Conservation (phyloP, 64 coral and sea anemone species). For the Stichodactyla helianthus region DNA sequence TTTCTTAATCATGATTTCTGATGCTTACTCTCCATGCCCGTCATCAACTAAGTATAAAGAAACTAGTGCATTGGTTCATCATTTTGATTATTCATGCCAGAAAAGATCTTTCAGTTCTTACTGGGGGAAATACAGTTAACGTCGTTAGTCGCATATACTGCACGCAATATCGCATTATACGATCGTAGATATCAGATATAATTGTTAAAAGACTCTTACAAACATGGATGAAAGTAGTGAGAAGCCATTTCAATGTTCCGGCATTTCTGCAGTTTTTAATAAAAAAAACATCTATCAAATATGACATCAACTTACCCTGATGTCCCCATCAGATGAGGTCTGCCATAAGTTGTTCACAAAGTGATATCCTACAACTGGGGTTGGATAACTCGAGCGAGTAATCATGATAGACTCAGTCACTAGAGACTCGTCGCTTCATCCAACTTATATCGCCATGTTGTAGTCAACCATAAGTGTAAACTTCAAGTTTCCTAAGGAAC, state of each 20-base stretch:
- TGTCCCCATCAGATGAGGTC: not conserved
- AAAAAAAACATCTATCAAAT: not conserved
- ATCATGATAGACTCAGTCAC: not conserved
- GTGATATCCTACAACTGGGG: not conserved
- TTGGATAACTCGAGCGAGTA: not conserved
- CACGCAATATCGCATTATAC: no score
- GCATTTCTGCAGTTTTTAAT: not conserved
- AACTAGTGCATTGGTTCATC: no score
- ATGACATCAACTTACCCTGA: not conserved
- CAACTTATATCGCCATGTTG: not conserved
- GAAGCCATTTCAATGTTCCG: not conserved
- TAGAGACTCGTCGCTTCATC: not conserved
- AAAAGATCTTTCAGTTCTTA: no score
- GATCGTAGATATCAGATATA: no score
- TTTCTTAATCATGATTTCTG: no score
- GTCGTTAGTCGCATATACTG: no score
- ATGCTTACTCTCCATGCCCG: no score
- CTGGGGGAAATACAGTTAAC: no score
- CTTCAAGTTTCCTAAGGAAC: conserved; percentile 2
- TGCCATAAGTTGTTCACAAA: conserved; percentile 18
- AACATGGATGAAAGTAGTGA: no score
- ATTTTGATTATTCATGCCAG: no score
- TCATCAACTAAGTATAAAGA: no score
- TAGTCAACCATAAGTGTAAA: not conserved
- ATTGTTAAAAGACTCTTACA: no score